Evolutionary conservation across 2,113 vertebrate genomes (phyloP).

Genomic region (Hemiscyllium ocellatum): DNA sequence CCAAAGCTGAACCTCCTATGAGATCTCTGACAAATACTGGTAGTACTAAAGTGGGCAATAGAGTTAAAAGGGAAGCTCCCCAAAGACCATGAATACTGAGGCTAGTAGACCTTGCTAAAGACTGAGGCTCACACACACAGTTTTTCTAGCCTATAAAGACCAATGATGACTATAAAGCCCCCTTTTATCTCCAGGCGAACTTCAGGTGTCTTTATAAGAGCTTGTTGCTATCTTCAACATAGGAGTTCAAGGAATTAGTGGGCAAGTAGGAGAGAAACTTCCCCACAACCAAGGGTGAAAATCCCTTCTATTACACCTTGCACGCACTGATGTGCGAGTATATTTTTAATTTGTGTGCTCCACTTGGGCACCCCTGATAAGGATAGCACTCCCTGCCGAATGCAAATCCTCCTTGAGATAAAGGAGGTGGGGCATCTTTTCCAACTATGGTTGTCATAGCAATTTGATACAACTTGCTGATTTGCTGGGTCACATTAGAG

Average conservation of each 20-base stretch:
- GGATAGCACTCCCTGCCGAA: no score
- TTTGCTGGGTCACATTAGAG: no score
- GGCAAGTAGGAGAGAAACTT: neutral
- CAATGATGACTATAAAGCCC: neutral
- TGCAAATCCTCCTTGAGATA: no score
- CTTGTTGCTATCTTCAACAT: neutral
- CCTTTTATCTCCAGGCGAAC: neutral
- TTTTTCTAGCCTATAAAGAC: no score
- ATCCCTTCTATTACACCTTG: neutral
- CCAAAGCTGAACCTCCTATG: neutral
- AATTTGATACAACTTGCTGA: no score
- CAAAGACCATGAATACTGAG: neutral
- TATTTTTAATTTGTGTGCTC: no score
- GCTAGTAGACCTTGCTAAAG: neutral
- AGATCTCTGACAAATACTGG: neutral
- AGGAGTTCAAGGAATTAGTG: no score
- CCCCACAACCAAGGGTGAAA: neutral
- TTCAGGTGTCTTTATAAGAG: neutral
- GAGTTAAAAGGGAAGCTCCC: neutral
- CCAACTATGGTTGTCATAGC: no score
- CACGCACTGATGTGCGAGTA: no score
- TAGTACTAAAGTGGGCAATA: neutral
- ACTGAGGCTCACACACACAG: no score
- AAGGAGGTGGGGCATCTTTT: no score
- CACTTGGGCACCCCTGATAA: no score